A percentile compares a stretch with the other conserved stretches of the same genome.
These are phyloP conservation scores for Pseudachorutes palmiensis DNA, from an alignment of 1,140 invertebrate genomes.

Conservation along the genomic window DNA sequence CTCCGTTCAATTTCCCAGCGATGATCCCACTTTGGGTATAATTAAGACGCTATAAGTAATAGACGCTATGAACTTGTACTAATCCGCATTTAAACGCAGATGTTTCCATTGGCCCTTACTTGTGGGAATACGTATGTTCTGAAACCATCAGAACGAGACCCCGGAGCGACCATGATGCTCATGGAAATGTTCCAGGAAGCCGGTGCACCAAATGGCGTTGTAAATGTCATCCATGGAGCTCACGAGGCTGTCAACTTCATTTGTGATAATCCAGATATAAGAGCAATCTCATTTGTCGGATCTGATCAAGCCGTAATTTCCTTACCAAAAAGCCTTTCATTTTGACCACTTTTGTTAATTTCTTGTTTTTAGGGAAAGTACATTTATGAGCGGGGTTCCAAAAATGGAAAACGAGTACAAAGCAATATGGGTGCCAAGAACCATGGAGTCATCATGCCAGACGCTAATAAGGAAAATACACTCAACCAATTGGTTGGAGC, in stretches of 20 bases:
- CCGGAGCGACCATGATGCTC: constrained; percentile 89
- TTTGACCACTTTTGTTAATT: neutral
- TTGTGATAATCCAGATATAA: constrained; percentile 91
- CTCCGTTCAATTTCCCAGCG: constrained; percentile 94
- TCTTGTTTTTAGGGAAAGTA: constrained; percentile 65
- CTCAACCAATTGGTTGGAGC: constrained; percentile 90
- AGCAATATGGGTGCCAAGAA: constrained; percentile 99
- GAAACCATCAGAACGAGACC: constrained; percentile 93
- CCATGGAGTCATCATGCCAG: constrained; percentile 91
- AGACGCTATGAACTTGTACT: too few species aligned
- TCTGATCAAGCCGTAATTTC: constrained; percentile 78
- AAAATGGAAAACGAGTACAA: constrained; percentile 90
- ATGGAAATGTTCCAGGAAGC: constrained; percentile 81
- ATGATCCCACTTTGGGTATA: constrained; percentile 96
- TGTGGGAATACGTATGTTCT: constrained; percentile 71
- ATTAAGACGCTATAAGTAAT: too few species aligned
- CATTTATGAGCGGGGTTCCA: constrained; percentile 85
- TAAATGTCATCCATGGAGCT: constrained; percentile 93
- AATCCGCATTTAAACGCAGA: constrained; percentile 45
- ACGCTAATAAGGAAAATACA: constrained; percentile 95
- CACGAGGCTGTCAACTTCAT: constrained; percentile 94
- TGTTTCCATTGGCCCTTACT: constrained; percentile 88
- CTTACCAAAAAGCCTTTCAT: neutral
- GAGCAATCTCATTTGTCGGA: constrained; percentile 96
- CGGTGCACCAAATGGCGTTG: constrained; percentile 77